These are phyloP conservation scores for Stegastes partitus DNA, from an alignment of 2,113 vertebrate genomes.

Conservation along the genomic window DNA sequence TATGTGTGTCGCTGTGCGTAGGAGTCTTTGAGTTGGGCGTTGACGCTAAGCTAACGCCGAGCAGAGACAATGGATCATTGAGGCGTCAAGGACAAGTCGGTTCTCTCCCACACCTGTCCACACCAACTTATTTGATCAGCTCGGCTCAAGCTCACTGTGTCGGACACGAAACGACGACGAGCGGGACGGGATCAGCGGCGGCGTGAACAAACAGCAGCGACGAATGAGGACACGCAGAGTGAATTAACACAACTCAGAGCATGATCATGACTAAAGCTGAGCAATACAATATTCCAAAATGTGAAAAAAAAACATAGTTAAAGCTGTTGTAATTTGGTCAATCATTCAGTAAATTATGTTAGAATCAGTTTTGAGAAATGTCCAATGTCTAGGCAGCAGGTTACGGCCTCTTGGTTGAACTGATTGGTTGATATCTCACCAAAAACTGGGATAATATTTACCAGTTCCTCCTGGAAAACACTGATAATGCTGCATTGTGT, in stretches of 20 bases:
- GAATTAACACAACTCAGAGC: background rate
- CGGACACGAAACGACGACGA: conserved; percentile 5
- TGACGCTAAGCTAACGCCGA: conserved; percentile 82
- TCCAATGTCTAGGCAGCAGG: too few relatives aligned
- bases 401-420: too few relatives aligned
- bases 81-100: background rate
- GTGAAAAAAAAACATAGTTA: background rate
- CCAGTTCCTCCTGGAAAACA: too few relatives aligned
- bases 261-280: too few relatives aligned
- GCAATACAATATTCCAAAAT: too few relatives aligned
- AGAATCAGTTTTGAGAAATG: too few relatives aligned
- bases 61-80: conserved; percentile 53
- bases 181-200: background rate
- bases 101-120: conserved; percentile 32
- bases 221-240: background rate
- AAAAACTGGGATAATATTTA: too few relatives aligned
- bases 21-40: conserved; percentile 60
- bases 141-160: background rate
- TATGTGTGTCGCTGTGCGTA: conserved; percentile 21
- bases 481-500: too few relatives aligned
- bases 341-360: too few relatives aligned
- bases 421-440: too few relatives aligned
- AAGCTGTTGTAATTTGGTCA: too few relatives aligned
- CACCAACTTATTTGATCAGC: conserved; percentile 27
- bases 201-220: background rate